These are phyloP conservation scores for Aegithalos caudatus DNA, from an alignment of 2,113 vertebrate genomes.

Conservation along the genomic window DNA sequence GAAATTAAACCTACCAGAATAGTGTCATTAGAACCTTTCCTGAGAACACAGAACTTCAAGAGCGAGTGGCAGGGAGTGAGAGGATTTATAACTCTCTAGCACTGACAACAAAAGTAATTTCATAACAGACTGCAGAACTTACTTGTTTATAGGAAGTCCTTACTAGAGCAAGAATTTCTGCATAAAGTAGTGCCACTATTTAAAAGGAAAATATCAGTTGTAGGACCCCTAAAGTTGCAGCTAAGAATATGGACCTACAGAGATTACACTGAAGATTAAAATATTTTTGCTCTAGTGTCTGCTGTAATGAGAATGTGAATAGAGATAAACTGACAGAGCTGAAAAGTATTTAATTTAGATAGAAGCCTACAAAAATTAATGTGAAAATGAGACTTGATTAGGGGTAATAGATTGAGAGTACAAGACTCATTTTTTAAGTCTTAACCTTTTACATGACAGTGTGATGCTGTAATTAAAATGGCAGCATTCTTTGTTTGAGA, in stretches of 20 bases:
- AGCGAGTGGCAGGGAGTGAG: not conserved
- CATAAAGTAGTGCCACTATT: not conserved
- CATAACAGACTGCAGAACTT: not conserved
- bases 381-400: slow-evolving; percentile 40
- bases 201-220: not conserved
- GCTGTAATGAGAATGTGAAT: not conserved
- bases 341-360: slow-evolving; percentile 56
- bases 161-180: not conserved
- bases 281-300: slow-evolving; percentile 30
- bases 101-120: not conserved
- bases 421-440: slow-evolving; percentile 26
- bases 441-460: slow-evolving; percentile 30
- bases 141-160: not conserved
- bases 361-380: slow-evolving; percentile 33
- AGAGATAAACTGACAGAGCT: slow-evolving; percentile 15
- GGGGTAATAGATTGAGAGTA: slow-evolving; percentile 3
- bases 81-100: not conserved
- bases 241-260: not conserved
- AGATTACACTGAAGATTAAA: slow-evolving; percentile 24
- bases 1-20: not conserved
- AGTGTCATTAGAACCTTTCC: not conserved
- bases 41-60: not conserved
- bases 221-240: not conserved
- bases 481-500: slow-evolving; percentile 14
- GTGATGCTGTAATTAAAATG: slow-evolving; percentile 11